phyloP scores from a whole-genome alignment of 2,797 vertebrate genomes.

The Melanotaenia maccullochi region DNA sequence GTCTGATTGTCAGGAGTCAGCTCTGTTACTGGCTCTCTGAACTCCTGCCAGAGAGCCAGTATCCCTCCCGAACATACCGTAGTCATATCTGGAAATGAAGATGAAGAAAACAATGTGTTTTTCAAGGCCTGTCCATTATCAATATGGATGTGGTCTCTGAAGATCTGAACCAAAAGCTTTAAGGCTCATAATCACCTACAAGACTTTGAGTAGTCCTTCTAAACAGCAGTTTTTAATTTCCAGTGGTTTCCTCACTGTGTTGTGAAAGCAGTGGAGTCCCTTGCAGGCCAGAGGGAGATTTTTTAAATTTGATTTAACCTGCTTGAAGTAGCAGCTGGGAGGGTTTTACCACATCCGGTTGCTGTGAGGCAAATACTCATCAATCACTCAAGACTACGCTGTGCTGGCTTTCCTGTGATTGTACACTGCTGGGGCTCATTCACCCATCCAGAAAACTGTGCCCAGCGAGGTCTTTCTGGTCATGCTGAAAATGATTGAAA shows the following conservation, averaged over 20 bases:
- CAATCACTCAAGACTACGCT: background rate
- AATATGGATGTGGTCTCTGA: slow-evolving; percentile 36
- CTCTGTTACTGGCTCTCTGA: background rate
- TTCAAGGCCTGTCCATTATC: slow-evolving; percentile 25
- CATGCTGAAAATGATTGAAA: too few species aligned
- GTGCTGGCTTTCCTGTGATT: background rate
- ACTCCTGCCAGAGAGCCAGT: too few species aligned
- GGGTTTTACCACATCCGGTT: slow-evolving; percentile 21
- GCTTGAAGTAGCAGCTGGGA: slow-evolving; percentile 6
- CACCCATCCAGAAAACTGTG: background rate
- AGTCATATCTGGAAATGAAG: slow-evolving; percentile 37
- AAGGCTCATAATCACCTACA: slow-evolving; percentile 39
- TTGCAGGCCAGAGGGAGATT: slow-evolving; percentile 19
- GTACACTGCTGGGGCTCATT: background rate
- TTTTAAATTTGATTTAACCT: slow-evolving; percentile 16
- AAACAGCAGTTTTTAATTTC: slow-evolving; percentile 36
- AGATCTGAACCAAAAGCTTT: slow-evolving; percentile 23
- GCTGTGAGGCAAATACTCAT: slow-evolving; percentile 28
- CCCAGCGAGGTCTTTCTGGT: too few species aligned
- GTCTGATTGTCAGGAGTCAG: background rate
- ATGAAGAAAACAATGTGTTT: background rate
- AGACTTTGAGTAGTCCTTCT: slow-evolving; percentile 52
- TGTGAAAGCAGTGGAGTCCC: slow-evolving; percentile 30
- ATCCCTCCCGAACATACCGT: slow-evolving; percentile 4
- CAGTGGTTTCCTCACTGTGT: slow-evolving; percentile 48